phyloP scores from a whole-genome alignment of 2,797 vertebrate species.

The Decapterus maruadsi region DNA sequence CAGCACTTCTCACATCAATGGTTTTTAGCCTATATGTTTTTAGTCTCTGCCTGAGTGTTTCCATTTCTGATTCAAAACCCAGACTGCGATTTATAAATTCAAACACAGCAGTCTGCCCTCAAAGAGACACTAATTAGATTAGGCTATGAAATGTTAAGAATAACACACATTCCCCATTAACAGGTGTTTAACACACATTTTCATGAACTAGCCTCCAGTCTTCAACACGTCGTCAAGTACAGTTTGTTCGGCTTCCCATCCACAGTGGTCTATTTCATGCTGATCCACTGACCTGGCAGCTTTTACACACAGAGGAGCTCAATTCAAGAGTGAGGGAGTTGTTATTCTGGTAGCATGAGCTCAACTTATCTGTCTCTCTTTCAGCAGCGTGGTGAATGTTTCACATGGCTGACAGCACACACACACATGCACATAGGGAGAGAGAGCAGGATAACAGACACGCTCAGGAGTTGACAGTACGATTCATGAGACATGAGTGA shows the following conservation, averaged over 20 bases:
- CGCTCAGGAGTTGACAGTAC: background rate
- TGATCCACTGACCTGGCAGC: conserved; percentile 23
- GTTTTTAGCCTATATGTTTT: too few species aligned
- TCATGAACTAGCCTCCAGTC: background rate
- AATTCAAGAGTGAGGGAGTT: conserved; percentile 16
- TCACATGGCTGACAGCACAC: conserved; percentile 44
- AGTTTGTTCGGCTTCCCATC: too few species aligned
- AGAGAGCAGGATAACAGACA: background rate
- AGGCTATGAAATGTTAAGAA: background rate
- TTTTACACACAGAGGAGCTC: background rate
- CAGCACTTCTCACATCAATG: too few species aligned
- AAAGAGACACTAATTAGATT: background rate
- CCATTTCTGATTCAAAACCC: too few species aligned
- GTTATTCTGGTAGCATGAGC: conserved; percentile 63
- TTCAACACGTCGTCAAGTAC: background rate
- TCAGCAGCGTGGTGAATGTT: conserved; percentile 64
- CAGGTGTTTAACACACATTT: background rate
- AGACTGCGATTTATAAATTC: too few species aligned
- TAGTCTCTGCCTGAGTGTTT: too few species aligned
- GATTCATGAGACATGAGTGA: background rate
- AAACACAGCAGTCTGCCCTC: too few species aligned
- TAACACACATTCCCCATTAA: background rate
- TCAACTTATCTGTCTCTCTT: conserved; percentile 41
- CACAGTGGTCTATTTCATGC: conserved; percentile 20
- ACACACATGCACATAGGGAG: background rate